These are phyloP conservation scores for Hypomecis atomaria DNA, from an alignment of 2,888 invertebrate genomes.

Conservation along the genomic window DNA sequence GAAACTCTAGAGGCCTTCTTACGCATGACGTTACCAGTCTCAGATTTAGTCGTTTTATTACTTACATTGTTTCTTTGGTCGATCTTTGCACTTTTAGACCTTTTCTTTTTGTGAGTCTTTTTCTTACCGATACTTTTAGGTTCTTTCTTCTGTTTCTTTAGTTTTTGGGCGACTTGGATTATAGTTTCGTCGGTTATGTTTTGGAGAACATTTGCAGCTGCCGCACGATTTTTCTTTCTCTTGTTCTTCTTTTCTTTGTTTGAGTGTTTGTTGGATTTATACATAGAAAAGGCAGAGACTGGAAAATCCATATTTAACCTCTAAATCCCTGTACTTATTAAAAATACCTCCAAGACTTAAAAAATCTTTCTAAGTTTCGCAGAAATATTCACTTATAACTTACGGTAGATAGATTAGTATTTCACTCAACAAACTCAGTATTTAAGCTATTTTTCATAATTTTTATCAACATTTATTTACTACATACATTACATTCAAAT, in stretches of 20 bases:
- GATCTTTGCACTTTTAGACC: constrained; percentile 43
- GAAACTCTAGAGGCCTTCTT: constrained; percentile 16
- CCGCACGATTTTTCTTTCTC: constrained; percentile 50
- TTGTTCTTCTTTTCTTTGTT: constrained; percentile 54
- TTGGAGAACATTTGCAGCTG: constrained; percentile 41
- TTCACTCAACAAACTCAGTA: too few relatives aligned
- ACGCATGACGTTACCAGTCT: too few relatives aligned
- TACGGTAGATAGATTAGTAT: too few relatives aligned
- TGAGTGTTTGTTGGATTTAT: constrained; percentile 61
- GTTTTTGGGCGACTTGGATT: constrained; percentile 58
- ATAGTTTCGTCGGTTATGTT: constrained; percentile 49
- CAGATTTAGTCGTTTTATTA: constrained; percentile 8
- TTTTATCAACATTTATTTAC: too few relatives aligned
- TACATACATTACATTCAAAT: too few relatives aligned
- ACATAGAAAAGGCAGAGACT: constrained; percentile 75
- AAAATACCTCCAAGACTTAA: neutral
- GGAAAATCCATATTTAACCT: constrained; percentile 60
- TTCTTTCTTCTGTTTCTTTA: constrained; percentile 63
- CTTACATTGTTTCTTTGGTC: constrained; percentile 36
- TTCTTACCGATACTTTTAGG: constrained; percentile 61
- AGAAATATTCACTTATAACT: too few relatives aligned
- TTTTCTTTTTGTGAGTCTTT: constrained; percentile 66
- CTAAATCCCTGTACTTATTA: neutral
- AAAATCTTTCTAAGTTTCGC: neutral
- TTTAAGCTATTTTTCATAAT: too few relatives aligned